Evolutionary conservation across 2,113 vertebrate species (phyloP).

Genomic region (Rutilus rutilus): DNA sequence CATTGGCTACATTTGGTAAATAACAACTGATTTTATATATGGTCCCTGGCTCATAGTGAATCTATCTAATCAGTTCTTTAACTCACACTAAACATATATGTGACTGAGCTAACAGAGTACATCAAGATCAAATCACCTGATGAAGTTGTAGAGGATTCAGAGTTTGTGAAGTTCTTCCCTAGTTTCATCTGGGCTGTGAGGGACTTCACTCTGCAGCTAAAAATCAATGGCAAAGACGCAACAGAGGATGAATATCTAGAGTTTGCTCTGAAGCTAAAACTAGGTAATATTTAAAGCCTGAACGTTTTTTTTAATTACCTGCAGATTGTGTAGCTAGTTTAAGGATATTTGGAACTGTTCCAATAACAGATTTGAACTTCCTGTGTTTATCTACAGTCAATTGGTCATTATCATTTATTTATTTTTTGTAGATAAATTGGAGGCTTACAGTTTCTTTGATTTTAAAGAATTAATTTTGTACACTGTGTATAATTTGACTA

Average conservation of each 20-base stretch:
- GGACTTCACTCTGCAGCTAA: conserved; percentile 69
- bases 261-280: conserved; percentile 57
- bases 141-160: neutral
- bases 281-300: conserved; percentile 53
- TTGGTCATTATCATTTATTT: no score
- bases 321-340: neutral
- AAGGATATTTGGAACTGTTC: neutral
- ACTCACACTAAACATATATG: conserved; percentile 52
- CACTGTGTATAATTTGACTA: neutral
- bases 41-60: neutral
- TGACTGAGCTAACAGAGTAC: conserved; percentile 60
- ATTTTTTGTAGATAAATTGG: neutral
- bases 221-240: conserved; percentile 50
- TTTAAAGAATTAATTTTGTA: neutral
- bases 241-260: conserved; percentile 71
- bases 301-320: neutral
- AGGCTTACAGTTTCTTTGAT: neutral
- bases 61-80: neutral
- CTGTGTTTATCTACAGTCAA: neutral
- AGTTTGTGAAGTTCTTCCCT: conserved; percentile 60
- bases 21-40: neutral
- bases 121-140: conserved; percentile 52
- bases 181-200: conserved; percentile 70
- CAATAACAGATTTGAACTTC: neutral
- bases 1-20: neutral